Percentiles rank a stretch among this genome's conserved stretches.
phyloP scores from a whole-genome alignment of 2,888 invertebrate genomes.

The Meliscaeva auricollis region DNA sequence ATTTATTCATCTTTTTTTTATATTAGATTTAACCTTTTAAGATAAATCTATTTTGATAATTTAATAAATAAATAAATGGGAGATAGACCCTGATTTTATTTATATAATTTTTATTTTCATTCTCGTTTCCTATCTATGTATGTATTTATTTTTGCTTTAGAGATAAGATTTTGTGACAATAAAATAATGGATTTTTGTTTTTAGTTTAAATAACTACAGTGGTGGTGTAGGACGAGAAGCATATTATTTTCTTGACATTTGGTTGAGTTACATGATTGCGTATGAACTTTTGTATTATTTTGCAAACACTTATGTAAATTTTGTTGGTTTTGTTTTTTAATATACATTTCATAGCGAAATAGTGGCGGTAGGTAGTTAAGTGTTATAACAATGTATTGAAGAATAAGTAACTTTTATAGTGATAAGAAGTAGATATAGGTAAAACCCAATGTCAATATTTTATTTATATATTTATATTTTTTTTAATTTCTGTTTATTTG shows the following conservation, averaged over 20 bases:
- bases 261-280: background rate
- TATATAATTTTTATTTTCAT: constrained; percentile 16
- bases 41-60: constrained; percentile 26
- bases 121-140: constrained; percentile 38
- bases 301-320: background rate
- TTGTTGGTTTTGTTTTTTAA: constrained; percentile 15
- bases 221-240: background rate
- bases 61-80: constrained; percentile 44
- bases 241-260: constrained; percentile 4
- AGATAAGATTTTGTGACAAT: constrained; percentile 60
- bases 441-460: constrained; percentile 51
- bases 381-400: constrained; percentile 42
- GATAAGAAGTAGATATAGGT: constrained; percentile 37
- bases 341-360: constrained; percentile 45
- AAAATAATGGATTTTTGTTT: constrained; percentile 23
- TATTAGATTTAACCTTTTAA: constrained; percentile 4
- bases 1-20: constrained; percentile 31
- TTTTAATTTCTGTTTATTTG: constrained; percentile 52
- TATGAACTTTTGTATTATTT: constrained; percentile 1
- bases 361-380: constrained; percentile 53
- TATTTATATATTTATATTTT: constrained; percentile 31
- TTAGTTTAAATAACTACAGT: background rate
- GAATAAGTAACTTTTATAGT: constrained; percentile 50
- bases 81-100: constrained; percentile 10
- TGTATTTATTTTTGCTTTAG: constrained; percentile 27